Base-by-base conservation (phyloP, 1,140 invertebrate genomes). In the Anagrus nilaparvatae region DNA sequence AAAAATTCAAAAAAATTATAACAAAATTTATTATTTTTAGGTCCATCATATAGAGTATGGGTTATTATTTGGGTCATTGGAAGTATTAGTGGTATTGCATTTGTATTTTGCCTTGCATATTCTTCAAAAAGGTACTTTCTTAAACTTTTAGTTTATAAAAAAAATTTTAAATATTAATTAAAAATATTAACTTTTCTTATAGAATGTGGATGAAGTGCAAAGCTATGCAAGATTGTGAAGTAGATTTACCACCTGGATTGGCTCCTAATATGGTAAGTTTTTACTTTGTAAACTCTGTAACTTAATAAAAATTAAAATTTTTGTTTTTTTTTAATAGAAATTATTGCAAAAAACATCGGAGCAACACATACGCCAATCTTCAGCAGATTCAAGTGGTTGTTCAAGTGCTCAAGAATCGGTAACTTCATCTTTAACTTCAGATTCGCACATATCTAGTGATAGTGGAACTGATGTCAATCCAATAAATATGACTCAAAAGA, bases 401-500 rank as follows among this genome's bases (percentile, higher is more conserved):
- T 72, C 72, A 16, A 74, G 68, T 27, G 74, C 68, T 4, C 70
- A 75, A 37, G 74, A 74, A 37, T 75, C 73, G 17, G 69, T 74
- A 2, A 72, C 72, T 2, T 75, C 73, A 4, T 75, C 73, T 0
- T 43, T 73, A 1, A 73, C 72, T 7, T 69, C 72, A 0, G 67
- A 70, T 13, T 70, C 69, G 12, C 71, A 73, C 13, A 62, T 74
- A 3, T 71, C 71, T 3, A 65, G 52, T 17, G 71, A 73, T 32
- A 72, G 70, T 27, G 71, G 70, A n/a, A 61, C 69, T 2, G 71
- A 72, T 35, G 61, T 68, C 3, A 69, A 72, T 51, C 63, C 64
- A 8, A 55, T 67, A 21, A 46, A 53, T 13, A 29, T 53, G 9
- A 50, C 46, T 1, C 53, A 51, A 5, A 65, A 63, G 10, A 65